Evolutionary conservation across 2,888 invertebrate species (phyloP), one percentile per base, ranked within the genome.

Genomic region (Orthosia incerta): DNA sequence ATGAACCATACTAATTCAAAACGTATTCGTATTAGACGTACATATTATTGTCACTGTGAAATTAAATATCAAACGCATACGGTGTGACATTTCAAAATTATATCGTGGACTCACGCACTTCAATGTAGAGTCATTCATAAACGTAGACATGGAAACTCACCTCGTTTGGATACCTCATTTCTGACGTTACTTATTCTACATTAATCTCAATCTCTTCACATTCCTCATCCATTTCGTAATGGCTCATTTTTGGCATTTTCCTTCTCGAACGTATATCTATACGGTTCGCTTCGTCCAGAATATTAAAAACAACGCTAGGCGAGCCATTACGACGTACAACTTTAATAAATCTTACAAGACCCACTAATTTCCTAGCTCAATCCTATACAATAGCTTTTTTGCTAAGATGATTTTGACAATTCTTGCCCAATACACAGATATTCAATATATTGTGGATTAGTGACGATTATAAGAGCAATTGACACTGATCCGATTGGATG

Each of bases 61-160:
- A 61, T 55, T 12, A n/a, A 31, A 11, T 15, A 15, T 12, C 45
- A 45, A 46, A 53, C 9, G 23, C 13, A 16, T n/a, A 31, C 15
- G 39, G 18, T 9, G 23, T 18, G n/a, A 26, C 26, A 50, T 45
- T 71, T 71, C 23, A 39, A 57, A 57, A 71, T 48, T 57, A 71
- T 50, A 57, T 57, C 13, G 23, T 65, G n/a, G 45, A 16, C 48
- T 56, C 20, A 68, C 51, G 20, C 53, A 70, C 39, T 46, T 56
- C 23, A 48, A 71, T n/a, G 71, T 71, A 39, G 23, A 48, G 50
- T 50, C 56, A 72, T 72, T 18, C 46, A 73, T 18, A 60, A 46
- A 23, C 31, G 20, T 31, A 72, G 71, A 51, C n/a, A 46, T 26
- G 57, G 11, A 31, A 31, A 73, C 71, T 73, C 51, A 72, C 59